These are phyloP conservation scores for Maccullochella peelii DNA, from an alignment of 2,113 vertebrate genomes.

Conservation along the genomic window DNA sequence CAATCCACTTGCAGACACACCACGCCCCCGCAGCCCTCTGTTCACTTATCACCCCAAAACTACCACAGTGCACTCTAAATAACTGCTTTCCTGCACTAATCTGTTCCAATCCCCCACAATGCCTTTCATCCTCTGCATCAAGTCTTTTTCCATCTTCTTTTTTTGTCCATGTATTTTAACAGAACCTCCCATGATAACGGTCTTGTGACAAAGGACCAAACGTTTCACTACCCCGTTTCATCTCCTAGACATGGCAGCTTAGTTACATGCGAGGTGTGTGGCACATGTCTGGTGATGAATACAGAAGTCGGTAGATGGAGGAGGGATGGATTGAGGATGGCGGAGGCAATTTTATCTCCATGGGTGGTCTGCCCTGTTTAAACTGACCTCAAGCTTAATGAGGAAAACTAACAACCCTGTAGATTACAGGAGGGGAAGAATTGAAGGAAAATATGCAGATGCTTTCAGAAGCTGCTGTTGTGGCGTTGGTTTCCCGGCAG, in stretches of 20 bases:
- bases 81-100: conserved; percentile 70
- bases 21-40: conserved; percentile 63
- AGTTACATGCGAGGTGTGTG: conserved; percentile 25
- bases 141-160: conserved; percentile 41
- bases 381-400: conserved; percentile 69
- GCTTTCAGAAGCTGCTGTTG: background rate
- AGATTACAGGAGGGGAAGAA: conserved; percentile 12
- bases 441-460: conserved; percentile 37
- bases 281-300: conserved; percentile 30
- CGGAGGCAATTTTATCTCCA: conserved; percentile 59
- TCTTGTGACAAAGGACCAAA: conserved; percentile 32
- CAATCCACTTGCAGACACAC: conserved; percentile 62
- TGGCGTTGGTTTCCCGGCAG: background rate
- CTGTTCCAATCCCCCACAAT: conserved; percentile 65
- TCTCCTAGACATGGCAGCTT: conserved; percentile 21
- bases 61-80: conserved; percentile 65
- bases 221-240: conserved; percentile 31
- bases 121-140: conserved; percentile 55
- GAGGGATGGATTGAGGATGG: conserved; percentile 22
- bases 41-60: conserved; percentile 73
- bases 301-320: conserved; percentile 34
- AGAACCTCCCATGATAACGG: conserved; percentile 49
- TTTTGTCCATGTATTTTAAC: conserved; percentile 23
- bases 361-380: conserved; percentile 69
- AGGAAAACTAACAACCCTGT: conserved; percentile 62